Evolutionary conservation across 35 echinoderm and acorn worm species (phyloP).

Genomic region (Heliocidaris erythrogramma): DNA sequence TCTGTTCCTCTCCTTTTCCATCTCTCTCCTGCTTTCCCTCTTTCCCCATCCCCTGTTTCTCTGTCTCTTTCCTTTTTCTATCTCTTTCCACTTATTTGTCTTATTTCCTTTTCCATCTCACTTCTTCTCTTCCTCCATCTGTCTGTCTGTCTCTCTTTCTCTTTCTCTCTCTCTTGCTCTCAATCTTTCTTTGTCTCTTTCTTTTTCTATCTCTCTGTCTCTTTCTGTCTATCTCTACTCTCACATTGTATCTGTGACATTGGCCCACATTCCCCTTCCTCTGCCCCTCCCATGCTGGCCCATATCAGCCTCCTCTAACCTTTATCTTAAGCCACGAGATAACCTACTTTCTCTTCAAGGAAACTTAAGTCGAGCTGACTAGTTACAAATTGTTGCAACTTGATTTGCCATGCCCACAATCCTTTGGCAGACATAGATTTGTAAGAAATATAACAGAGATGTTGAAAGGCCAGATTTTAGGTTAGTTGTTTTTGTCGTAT

Average conservation of each 20-base stretch:
- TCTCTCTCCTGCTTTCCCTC: too few species aligned
- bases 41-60: too few species aligned
- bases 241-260: neutral
- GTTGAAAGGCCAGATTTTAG: neutral
- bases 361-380: neutral
- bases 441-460: neutral
- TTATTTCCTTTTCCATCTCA: too few species aligned
- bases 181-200: neutral
- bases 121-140: too few species aligned
- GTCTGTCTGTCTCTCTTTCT: neutral
- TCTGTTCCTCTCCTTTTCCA: too few species aligned
- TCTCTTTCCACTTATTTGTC: too few species aligned
- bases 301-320: neutral
- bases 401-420: neutral
- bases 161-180: neutral
- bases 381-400: constrained; percentile 12
- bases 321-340: neutral
- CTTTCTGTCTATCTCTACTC: neutral
- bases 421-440: neutral
- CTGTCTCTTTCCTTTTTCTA: too few species aligned
- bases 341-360: neutral
- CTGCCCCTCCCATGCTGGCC: constrained; percentile 16
- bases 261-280: constrained; percentile 16
- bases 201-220: too few species aligned
- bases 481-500: neutral